Base-by-base conservation (phyloP, 1,140 invertebrate genomes). In the Nymphalis io region DNA sequence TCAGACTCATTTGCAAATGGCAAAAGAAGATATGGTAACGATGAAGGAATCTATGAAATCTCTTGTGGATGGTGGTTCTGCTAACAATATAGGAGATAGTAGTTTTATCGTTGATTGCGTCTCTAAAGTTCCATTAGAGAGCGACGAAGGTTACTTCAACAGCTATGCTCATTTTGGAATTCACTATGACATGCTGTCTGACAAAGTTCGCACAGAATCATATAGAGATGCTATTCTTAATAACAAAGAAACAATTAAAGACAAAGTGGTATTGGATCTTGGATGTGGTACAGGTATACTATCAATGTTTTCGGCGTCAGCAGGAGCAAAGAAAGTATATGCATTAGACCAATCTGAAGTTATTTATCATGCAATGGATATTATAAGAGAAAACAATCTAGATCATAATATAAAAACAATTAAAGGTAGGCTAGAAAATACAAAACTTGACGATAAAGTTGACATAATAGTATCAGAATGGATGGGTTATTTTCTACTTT, bases 401-500 rank as follows among this genome's bases (percentile, higher is more conserved):
- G 78, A 93, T 74, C 84, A 94, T 71, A 93, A 87, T 75, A 93
- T 96, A 39, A 87, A 94, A 82, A 92, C 95, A 44, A 87, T 96
- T 6, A 94, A 95, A 89, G 97, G 98, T 1, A 95, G 97, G 85
- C 91, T 99, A 3, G 99, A 99, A 91, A 97, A 99, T 78, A 94
- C 94, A n/a, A 92, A 95, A 65, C 93, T 99, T 63, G 92, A 93
- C n/a, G 94, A 95, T 64, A 96, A 97, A 93, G 97, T 99, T 18
- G 98, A 99, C 88, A 95, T 99, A 21, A 98, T 99, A 76, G 95
- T 99, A 38, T 99, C 98, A 5, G 99, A 99, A 92, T 99, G 99
- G 99, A 99, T 99, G 99, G 99, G 99, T 4, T 99, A 99, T 92
- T 99, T 99, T 91, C 92, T 99, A 51, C 93, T 99, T 8, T 99